Conservation (phyloP, 2,888 invertebrate species). For the Cheilosia urbana region DNA sequence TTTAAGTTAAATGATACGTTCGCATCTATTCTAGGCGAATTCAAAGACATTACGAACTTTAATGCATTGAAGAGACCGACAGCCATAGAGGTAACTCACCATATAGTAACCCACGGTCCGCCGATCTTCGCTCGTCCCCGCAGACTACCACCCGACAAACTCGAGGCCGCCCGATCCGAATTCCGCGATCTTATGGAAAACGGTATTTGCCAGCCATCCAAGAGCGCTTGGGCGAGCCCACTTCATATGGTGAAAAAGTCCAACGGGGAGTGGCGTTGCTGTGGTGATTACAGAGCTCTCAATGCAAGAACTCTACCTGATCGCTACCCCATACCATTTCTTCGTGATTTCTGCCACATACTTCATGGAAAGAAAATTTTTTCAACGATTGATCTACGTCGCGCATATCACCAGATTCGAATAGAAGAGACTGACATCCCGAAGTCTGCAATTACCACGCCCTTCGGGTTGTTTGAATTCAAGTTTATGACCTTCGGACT, state of each 20-base stretch:
- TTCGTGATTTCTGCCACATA: background rate
- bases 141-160: conserved; percentile 76
- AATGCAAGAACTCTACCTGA: conserved; percentile 78
- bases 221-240: conserved; percentile 81
- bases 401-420: no score
- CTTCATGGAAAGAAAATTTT: no score
- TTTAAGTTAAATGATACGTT: no score
- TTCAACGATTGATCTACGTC: no score
- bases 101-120: conserved; percentile 12
- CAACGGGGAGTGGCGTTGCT: conserved; percentile 77
- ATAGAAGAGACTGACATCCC: no score
- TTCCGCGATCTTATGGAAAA: conserved; percentile 76
- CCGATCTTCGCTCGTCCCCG: conserved; percentile 45
- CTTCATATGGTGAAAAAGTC: conserved; percentile 78
- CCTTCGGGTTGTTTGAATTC: no score
- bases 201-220: conserved; percentile 82
- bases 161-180: conserved; percentile 30
- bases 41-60: no score
- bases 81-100: no score
- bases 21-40: no score
- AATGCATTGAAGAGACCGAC: no score
- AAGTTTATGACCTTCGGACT: no score
- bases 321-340: conserved; percentile 77
- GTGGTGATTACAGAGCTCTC: conserved; percentile 77
- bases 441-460: no score